A percentile compares a stretch with the other conserved stretches of the same genome.
Evolutionary conservation across 2,888 invertebrate species (phyloP).

Genomic region (Meteorus colon): DNA sequence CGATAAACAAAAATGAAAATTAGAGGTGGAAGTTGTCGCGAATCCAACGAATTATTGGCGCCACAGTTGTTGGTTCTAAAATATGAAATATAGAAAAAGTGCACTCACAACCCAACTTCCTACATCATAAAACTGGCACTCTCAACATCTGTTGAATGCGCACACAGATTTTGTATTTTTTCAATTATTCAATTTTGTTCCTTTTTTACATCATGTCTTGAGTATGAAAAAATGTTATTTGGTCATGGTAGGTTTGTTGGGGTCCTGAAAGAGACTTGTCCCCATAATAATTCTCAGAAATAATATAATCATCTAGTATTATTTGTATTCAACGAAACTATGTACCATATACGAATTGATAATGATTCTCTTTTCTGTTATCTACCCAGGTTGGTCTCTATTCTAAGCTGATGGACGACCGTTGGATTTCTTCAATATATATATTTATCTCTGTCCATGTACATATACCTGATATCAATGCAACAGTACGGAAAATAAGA

Average conservation of each 20-base stretch:
- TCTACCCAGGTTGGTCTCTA: conserved; percentile 6
- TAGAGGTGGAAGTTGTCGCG: conserved; percentile 11
- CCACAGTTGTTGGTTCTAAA: conserved; percentile 40
- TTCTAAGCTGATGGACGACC: not conserved
- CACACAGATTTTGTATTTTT: not conserved
- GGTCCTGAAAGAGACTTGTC: conserved; percentile 16
- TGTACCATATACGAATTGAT: conserved; percentile 2
- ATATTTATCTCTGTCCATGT: not conserved
- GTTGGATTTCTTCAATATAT: not conserved
- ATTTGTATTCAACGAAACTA: conserved; percentile 8
- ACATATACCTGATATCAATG: not conserved
- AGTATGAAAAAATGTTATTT: conserved; percentile 24
- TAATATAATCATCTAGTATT: not conserved
- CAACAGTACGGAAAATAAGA: not conserved
- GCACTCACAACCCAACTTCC: conserved; percentile 36
- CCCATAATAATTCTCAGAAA: conserved; percentile 16
- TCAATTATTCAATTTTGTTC: not conserved
- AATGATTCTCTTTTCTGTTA: conserved; percentile 9
- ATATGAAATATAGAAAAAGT: conserved; percentile 19
- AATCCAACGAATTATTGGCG: conserved; percentile 42
- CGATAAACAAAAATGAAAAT: conserved; percentile 25
- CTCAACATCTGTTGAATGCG: conserved; percentile 37
- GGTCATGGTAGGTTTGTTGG: conserved; percentile 36
- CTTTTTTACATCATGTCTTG: not conserved
- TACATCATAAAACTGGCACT: conserved; percentile 18